Conservation (phyloP, 2,888 invertebrate species). For the Eupithecia pulchellata region DNA sequence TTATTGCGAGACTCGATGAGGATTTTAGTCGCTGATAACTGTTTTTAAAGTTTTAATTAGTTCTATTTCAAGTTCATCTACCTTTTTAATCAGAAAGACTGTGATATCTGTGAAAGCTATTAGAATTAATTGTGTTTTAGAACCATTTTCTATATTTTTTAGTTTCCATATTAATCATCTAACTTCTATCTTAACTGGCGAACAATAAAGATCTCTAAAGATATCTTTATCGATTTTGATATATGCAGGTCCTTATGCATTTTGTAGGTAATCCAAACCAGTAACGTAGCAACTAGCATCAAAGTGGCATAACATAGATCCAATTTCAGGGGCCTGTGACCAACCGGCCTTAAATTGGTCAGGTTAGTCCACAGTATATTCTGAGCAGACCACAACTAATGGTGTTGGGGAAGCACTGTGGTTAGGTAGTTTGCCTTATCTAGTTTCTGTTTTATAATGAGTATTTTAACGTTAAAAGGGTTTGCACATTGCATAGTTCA, state of each 20-base stretch:
- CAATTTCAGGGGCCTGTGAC: constrained; percentile 16
- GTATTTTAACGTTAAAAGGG: not conserved
- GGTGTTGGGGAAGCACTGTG: not conserved
- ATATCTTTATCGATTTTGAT: not conserved
- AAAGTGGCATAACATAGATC: constrained; percentile 22
- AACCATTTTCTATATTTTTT: not conserved
- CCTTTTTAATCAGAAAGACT: not conserved
- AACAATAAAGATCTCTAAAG: too few species aligned
- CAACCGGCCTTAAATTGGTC: constrained; percentile 20
- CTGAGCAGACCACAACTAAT: constrained; percentile 54
- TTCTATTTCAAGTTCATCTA: not conserved
- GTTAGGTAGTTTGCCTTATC: not conserved
- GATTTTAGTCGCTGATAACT: not conserved
- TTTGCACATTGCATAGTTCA: not conserved
- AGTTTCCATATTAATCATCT: not conserved
- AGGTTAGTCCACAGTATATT: constrained; percentile 38
- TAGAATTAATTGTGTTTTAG: not conserved
- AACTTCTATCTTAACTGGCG: too few species aligned
- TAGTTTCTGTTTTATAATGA: not conserved
- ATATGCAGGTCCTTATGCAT: not conserved
- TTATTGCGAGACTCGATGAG: constrained; percentile 12
- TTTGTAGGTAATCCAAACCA: not conserved
- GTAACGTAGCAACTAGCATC: not conserved
- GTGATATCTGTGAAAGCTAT: not conserved
- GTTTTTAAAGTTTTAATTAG: constrained; percentile 1